Conservation (phyloP, 1,140 invertebrate species). For the Dysdera silvatica region DNA sequence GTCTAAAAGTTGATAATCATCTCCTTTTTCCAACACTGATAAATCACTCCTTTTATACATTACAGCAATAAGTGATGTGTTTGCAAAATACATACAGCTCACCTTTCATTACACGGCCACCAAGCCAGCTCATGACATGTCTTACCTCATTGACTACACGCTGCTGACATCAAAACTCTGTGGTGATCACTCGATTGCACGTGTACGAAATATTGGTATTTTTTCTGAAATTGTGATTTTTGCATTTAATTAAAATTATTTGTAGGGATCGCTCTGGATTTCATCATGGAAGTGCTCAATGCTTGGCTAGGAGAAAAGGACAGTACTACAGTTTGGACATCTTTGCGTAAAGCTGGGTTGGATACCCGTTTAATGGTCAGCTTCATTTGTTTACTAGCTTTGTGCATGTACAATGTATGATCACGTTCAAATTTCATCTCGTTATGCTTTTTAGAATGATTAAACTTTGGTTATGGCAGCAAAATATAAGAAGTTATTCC, state of each 20-base stretch:
- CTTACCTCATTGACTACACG: too few species aligned
- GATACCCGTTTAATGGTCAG: conserved; percentile 55
- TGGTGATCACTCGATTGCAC: too few species aligned
- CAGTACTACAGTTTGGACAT: conserved; percentile 68
- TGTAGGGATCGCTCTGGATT: conserved; percentile 72
- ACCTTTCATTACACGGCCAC: too few species aligned
- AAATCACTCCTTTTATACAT: too few species aligned
- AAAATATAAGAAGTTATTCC: too few species aligned
- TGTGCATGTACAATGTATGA: neutral
- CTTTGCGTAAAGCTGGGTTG: conserved; percentile 78
- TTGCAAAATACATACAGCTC: too few species aligned
- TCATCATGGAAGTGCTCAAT: conserved; percentile 81
- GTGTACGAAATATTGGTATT: neutral
- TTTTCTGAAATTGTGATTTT: conserved; percentile 41
- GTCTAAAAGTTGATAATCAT: too few species aligned
- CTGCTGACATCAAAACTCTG: too few species aligned
- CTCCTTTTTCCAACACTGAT: too few species aligned
- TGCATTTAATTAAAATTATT: conserved; percentile 63
- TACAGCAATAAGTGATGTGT: too few species aligned
- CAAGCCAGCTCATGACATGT: too few species aligned
- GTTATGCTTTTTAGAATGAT: neutral
- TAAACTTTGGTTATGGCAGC: neutral
- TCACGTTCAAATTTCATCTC: neutral
- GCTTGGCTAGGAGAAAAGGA: conserved; percentile 88
- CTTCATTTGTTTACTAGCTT: neutral